phyloP scores from a whole-genome alignment of 1,140 invertebrate genomes.

The Sycobia sp. region DNA sequence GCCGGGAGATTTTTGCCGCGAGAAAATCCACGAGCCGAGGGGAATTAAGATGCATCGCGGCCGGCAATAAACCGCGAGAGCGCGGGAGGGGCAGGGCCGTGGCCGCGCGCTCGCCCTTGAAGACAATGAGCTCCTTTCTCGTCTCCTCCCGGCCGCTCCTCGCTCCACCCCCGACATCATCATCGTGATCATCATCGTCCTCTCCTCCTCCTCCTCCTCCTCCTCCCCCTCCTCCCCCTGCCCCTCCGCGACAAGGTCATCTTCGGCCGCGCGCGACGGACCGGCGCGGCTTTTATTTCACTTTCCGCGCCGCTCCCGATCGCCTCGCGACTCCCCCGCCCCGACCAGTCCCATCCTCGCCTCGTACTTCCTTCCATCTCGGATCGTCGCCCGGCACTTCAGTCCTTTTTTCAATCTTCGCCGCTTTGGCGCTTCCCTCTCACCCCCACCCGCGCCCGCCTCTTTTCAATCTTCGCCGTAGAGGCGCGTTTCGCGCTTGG shows the following conservation, averaged over 20 bases:
- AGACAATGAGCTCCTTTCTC: constrained; percentile 50
- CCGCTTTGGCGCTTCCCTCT: too few species aligned
- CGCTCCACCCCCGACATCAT: constrained; percentile 11
- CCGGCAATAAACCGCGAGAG: constrained; percentile 42
- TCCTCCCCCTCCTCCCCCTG: constrained; percentile 36
- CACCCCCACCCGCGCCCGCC: too few species aligned
- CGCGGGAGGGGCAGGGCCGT: too few species aligned
- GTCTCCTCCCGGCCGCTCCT: background rate
- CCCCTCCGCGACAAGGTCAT: constrained; percentile 48
- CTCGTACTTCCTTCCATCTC: too few species aligned
- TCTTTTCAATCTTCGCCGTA: too few species aligned
- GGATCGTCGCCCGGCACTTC: too few species aligned
- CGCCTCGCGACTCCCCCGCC: too few species aligned
- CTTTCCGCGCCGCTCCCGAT: constrained; percentile 1
- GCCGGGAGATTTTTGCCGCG: background rate
- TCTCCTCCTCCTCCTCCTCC: background rate
- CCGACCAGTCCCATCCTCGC: too few species aligned
- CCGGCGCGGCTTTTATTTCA: constrained; percentile 26
- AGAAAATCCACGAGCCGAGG: background rate
- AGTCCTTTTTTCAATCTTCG: too few species aligned
- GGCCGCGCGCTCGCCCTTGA: constrained; percentile 46
- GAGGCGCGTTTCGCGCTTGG: too few species aligned
- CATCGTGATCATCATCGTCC: background rate
- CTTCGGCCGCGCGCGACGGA: constrained; percentile 40
- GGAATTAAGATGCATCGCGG: constrained; percentile 50